Evolutionary conservation across 1,140 invertebrate genomes (phyloP), one percentile per base, ranked within the genome.

Genomic region (Mercenaria mercenaria): DNA sequence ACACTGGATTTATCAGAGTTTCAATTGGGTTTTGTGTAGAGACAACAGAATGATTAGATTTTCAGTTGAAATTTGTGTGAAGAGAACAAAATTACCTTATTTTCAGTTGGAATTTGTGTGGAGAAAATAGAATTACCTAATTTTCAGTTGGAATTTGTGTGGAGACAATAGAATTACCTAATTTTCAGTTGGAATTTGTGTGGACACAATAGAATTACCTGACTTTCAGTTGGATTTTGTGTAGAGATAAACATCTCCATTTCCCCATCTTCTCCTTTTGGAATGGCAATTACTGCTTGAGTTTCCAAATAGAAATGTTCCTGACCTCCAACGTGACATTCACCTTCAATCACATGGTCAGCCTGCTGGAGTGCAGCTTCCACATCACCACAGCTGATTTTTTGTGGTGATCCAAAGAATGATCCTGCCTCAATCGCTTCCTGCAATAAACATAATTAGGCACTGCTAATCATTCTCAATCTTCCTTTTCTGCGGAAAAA

Each of bases 231-330:
- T 0, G 98, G 98, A 97, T 98, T 97, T 96, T 99, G 99, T 0
- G 98, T 97, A 0, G 98, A 98, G 77, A 97, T 97, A 93, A 98
- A 97, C 18, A 99, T 94, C 96, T 99, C 98, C 82, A 99, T 96
- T 95, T 99, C 98, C 92, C 98, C 97, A 92, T 97, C 97, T 94
- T 98, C 98, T 93, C 97, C 97, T 83, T 97, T 97, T 0, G 98
- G 98, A 41, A 98, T 96, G 0, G 97, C 98, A 61, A 98, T 96
- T 43, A 95, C 93, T 8, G 91, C 95, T 20, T 99, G 97, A 0
- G 99, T 99, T 96, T 99, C 98, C 89, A 99, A 96, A 96, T 99
- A 99, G 96, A 99, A 99, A 95, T 99, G 99, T 95, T 99, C 99
- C 95, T 99, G 99, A 0, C 98, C 98, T 61, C 98, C 98, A 92